phyloP scores from a whole-genome alignment of 2,888 invertebrate genomes.

The Mesoligia furuncula region DNA sequence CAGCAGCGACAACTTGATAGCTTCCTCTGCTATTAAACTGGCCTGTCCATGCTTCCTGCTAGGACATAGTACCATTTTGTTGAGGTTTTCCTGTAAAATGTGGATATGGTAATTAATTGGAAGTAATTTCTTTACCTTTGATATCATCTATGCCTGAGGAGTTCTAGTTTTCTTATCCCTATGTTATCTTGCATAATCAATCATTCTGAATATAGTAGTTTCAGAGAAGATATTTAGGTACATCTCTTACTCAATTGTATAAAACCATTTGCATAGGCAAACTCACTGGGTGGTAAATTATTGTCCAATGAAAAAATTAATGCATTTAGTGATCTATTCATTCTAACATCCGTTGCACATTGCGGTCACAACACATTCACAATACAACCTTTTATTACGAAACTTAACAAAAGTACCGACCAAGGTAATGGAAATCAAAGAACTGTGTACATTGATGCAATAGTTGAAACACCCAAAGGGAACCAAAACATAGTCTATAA shows the following conservation, averaged over 20 bases:
- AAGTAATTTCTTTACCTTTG: conserved; percentile 39
- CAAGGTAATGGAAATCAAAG: conserved; percentile 56
- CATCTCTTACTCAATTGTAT: conserved; percentile 9
- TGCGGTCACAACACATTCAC: conserved; percentile 59
- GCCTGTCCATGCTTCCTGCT: conserved; percentile 73
- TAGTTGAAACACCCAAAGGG: conserved; percentile 52
- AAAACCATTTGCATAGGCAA: conserved; percentile 23
- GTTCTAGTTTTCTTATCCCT: neutral
- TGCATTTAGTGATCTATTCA: conserved; percentile 54
- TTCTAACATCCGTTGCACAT: conserved; percentile 46
- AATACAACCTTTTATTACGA: conserved; percentile 55
- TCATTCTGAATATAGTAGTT: neutral
- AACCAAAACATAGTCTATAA: conserved; percentile 63
- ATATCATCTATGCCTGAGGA: conserved; percentile 40
- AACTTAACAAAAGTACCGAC: conserved; percentile 32
- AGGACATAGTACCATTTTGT: conserved; percentile 65
- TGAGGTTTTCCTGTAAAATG: conserved; percentile 58
- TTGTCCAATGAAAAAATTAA: conserved; percentile 31
- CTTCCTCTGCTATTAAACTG: conserved; percentile 83
- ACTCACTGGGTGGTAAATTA: conserved; percentile 44
- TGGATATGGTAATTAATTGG: conserved; percentile 49
- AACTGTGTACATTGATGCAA: conserved; percentile 34
- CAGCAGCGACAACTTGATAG: conserved; percentile 87
- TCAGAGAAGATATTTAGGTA: neutral
- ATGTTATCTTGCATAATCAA: neutral